These are phyloP conservation scores for Mesochorus sp. DNA, from an alignment of 2,888 invertebrate genomes.

Conservation along the genomic window DNA sequence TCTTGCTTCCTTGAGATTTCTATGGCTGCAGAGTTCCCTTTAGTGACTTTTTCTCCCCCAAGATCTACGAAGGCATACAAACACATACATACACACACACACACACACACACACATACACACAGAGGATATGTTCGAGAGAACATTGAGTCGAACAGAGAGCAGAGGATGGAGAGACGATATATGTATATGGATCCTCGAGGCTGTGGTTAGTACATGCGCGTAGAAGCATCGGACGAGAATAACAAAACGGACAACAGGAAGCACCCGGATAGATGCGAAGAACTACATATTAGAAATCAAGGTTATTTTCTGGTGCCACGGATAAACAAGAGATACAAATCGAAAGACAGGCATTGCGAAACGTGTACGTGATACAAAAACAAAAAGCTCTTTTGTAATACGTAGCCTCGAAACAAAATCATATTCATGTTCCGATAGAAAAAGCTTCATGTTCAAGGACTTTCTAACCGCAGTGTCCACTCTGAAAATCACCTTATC, in stretches of 20 bases:
- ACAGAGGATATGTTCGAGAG: too few species aligned
- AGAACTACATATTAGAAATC: conserved; percentile 13
- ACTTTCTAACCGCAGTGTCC: background rate
- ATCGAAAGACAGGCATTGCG: too few species aligned
- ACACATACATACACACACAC: too few species aligned
- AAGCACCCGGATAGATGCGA: conserved; percentile 11
- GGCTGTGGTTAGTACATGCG: conserved; percentile 50
- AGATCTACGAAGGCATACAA: background rate
- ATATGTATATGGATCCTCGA: background rate
- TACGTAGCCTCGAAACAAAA: conserved; percentile 3
- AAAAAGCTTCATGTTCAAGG: background rate
- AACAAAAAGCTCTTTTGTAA: too few species aligned
- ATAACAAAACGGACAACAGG: conserved; percentile 4
- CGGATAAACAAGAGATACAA: background rate
- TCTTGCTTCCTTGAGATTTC: conserved; percentile 2
- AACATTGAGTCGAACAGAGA: conserved; percentile 4
- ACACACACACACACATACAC: too few species aligned
- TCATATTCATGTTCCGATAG: background rate
- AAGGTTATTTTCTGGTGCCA: too few species aligned
- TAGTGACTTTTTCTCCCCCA: background rate
- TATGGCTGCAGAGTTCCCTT: background rate
- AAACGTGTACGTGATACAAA: too few species aligned
- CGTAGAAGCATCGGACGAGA: conserved; percentile 34
- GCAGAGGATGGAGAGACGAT: conserved; percentile 21
- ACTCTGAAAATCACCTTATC: conserved; percentile 49